Base-by-base conservation (phyloP, 2,888 invertebrate species). In the Aphidoletes aphidimyza region DNA sequence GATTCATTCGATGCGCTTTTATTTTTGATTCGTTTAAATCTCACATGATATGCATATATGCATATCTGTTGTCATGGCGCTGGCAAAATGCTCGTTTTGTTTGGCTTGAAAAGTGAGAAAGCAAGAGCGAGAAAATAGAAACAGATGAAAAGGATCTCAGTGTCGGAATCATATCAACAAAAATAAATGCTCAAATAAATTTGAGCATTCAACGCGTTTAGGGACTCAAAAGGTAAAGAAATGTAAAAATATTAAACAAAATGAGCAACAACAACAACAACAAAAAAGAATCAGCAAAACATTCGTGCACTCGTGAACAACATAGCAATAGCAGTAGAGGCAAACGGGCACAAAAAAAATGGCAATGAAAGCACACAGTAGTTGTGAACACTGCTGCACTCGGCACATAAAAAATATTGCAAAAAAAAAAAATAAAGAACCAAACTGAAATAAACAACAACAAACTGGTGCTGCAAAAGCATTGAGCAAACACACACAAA, bases 111-210 rank as follows among this genome's bases (percentile, higher is more conserved):
- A 22, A 54, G 54, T 22, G 22, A 3, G 22, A 54, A 22, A 1
- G 54, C 39, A 39, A 39, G 39, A 54, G 54, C 5, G 22, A 54
- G 9, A 54, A 3, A 22, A 9, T 11, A 0, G 34, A 30, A 30
- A 47, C 30, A 69, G 69, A 69, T 30, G 69, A 69, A 69, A n/a
- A 69, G 30, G 69, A 69, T 69, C 30, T n/a, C n/a, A n/a, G 69
- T 14, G 5, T 34, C 17, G 30, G n/a, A 69, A 30, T 30, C 69
- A 34, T 69, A 34, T 69, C 69, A 69, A 30, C 69, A 30, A 69
- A 34, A 69, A 69, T 69, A 30, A 69, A 69, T 69, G 69, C 34
- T 69, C 69, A 69, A 69, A 69, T 69, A 69, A 69, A 69, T 69
- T 69, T 14, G 34, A 69, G 34, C 69, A 30, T 69, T 69, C 69